phyloP scores from a whole-genome alignment of 2,888 invertebrate species.

The Epinotia nisella region DNA sequence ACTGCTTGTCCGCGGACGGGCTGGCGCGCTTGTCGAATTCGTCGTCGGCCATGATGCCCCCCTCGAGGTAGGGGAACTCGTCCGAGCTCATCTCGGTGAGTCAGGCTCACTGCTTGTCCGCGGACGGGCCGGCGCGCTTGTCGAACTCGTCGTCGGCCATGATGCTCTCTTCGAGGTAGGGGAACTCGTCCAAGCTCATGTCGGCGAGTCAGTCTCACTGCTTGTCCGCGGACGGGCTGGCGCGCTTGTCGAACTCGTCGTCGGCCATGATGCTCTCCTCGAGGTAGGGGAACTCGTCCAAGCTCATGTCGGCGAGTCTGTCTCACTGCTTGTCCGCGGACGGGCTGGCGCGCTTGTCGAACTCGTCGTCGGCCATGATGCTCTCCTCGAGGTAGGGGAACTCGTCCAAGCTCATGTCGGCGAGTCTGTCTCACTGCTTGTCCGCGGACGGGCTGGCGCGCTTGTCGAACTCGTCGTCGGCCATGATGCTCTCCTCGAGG shows the following conservation, averaged over 20 bases:
- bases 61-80: no score
- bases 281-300: constrained; percentile 82
- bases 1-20: constrained; percentile 57
- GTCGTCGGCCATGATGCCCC: constrained; percentile 77
- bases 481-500: constrained; percentile 79
- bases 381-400: constrained; percentile 82
- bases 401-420: constrained; percentile 82
- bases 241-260: constrained; percentile 62
- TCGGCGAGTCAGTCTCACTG: no score
- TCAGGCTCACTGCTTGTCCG: no score
- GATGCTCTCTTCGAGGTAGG: constrained; percentile 80
- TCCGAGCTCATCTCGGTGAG: no score
- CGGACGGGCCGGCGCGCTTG: not conserved
- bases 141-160: constrained; percentile 74
- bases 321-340: no score
- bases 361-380: constrained; percentile 78
- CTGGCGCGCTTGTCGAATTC: constrained; percentile 55
- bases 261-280: constrained; percentile 79
- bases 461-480: constrained; percentile 67
- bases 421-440: no score
- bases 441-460: not conserved
- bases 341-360: constrained; percentile 7
- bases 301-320: constrained; percentile 80
- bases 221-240: not conserved
- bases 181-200: constrained; percentile 82